phyloP scores from a whole-genome alignment of 2,888 invertebrate species.

The Perizoma affinitatum region DNA sequence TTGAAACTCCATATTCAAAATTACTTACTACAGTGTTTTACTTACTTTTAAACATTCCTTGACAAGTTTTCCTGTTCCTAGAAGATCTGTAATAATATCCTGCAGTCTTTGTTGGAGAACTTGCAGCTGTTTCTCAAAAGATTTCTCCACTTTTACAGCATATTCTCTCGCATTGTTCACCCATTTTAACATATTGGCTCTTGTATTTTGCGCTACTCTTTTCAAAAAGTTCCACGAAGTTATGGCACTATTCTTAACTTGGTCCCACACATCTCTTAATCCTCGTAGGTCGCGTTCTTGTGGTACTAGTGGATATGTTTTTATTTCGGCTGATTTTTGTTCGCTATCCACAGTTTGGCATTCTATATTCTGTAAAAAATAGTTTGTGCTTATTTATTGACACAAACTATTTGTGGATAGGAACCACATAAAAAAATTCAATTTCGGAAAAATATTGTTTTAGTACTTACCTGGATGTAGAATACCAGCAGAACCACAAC shows the following conservation, averaged over 20 bases:
- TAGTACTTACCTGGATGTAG: constrained; percentile 24
- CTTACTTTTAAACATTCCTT: constrained; percentile 55
- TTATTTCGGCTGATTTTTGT: constrained; percentile 5
- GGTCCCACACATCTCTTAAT: constrained; percentile 47
- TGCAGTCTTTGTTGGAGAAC: constrained; percentile 43
- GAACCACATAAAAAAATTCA: too few species aligned
- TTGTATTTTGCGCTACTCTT: constrained; percentile 46
- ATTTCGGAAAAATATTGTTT: neutral
- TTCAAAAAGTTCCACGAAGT: constrained; percentile 52
- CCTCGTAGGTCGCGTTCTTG: constrained; percentile 29
- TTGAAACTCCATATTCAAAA: too few species aligned
- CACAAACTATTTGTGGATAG: too few species aligned
- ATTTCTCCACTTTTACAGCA: constrained; percentile 39
- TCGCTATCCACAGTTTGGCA: constrained; percentile 21
- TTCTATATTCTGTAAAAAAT: constrained; percentile 26
- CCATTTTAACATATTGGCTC: constrained; percentile 46
- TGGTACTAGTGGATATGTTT: constrained; percentile 25
- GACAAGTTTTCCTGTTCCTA: constrained; percentile 43
- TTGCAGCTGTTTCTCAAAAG: constrained; percentile 44
- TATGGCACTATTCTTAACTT: constrained; percentile 47
- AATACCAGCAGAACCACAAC: constrained; percentile 25
- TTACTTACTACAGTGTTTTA: constrained; percentile 7
- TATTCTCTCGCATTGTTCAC: constrained; percentile 45
- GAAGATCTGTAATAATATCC: constrained; percentile 40
- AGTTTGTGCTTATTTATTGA: too few species aligned